Conservation (phyloP, 2,113 vertebrate genomes). For the Petaurus breviceps region DNA sequence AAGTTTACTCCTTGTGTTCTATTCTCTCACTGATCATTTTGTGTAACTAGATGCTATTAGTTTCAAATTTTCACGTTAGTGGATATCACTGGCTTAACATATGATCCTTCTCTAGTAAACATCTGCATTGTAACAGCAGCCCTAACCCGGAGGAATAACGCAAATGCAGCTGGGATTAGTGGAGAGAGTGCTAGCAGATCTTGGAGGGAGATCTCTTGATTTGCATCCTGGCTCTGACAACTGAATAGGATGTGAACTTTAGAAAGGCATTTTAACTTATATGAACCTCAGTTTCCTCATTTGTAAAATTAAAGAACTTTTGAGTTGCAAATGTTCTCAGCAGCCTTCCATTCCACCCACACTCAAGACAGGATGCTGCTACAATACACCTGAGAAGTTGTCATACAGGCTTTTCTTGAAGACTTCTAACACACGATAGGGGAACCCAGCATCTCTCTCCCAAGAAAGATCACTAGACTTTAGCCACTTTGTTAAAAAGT, state of each 20-base stretch:
- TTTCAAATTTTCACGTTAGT: background rate
- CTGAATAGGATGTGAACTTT: too few relatives aligned
- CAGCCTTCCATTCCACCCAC: too few relatives aligned
- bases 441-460: background rate
- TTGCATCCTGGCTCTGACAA: too few relatives aligned
- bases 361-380: too few relatives aligned
- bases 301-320: too few relatives aligned
- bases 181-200: background rate
- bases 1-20: background rate
- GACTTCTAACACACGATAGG: background rate
- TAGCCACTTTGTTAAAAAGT: background rate
- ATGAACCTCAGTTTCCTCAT: too few relatives aligned
- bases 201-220: too few relatives aligned
- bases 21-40: background rate
- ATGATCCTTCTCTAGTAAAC: background rate
- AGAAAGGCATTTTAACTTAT: too few relatives aligned
- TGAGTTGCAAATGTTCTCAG: too few relatives aligned
- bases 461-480: background rate
- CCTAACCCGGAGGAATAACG: background rate
- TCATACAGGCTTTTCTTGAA: too few relatives aligned
- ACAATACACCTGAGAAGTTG: too few relatives aligned
- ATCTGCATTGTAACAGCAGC: background rate
- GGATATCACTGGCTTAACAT: background rate
- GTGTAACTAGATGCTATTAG: background rate
- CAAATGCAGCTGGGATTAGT: background rate